These are phyloP conservation scores for Andrena hattorfiana DNA, from an alignment of 2,888 invertebrate species.

Conservation along the genomic window DNA sequence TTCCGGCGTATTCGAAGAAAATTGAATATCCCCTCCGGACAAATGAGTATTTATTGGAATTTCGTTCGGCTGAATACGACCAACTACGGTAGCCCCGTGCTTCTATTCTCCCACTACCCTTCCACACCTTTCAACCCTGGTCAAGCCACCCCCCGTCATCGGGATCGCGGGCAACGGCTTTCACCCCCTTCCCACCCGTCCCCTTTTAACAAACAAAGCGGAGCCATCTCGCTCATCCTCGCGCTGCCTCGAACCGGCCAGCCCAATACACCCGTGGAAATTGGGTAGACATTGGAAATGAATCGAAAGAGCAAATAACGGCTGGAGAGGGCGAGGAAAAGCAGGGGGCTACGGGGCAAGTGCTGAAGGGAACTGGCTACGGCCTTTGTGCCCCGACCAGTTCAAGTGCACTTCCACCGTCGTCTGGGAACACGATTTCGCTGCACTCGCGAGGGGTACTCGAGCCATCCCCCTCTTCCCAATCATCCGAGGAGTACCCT, in stretches of 20 bases:
- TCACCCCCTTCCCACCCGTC: conserved; percentile 42
- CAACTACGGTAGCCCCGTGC: background rate
- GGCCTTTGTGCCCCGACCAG: conserved; percentile 58
- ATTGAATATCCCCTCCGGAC: conserved; percentile 66
- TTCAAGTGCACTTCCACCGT: conserved; percentile 65
- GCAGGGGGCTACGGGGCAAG: conserved; percentile 1
- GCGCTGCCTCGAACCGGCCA: conserved; percentile 47
- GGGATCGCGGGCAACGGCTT: conserved; percentile 58
- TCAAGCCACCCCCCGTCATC: conserved; percentile 2
- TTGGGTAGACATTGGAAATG: conserved; percentile 80
- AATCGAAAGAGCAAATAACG: conserved; percentile 80
- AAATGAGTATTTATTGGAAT: conserved; percentile 76
- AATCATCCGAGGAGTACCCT: conserved; percentile 62
- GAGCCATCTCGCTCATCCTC: background rate
- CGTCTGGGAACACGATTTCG: conserved; percentile 67
- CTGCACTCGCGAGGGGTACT: conserved; percentile 65
- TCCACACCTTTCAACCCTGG: conserved; percentile 22
- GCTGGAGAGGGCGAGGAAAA: conserved; percentile 26
- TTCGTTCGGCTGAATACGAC: conserved; percentile 52
- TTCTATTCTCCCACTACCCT: conserved; percentile 2
- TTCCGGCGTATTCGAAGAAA: conserved; percentile 34
- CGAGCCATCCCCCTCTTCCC: conserved; percentile 21
- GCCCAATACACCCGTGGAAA: conserved; percentile 75
- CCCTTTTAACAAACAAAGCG: conserved; percentile 66
- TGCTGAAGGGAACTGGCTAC: background rate